A percentile compares a stretch with the other conserved stretches of the same genome.
Conservation (phyloP, 2,797 vertebrate genomes). For the Tapirus indicus region DNA sequence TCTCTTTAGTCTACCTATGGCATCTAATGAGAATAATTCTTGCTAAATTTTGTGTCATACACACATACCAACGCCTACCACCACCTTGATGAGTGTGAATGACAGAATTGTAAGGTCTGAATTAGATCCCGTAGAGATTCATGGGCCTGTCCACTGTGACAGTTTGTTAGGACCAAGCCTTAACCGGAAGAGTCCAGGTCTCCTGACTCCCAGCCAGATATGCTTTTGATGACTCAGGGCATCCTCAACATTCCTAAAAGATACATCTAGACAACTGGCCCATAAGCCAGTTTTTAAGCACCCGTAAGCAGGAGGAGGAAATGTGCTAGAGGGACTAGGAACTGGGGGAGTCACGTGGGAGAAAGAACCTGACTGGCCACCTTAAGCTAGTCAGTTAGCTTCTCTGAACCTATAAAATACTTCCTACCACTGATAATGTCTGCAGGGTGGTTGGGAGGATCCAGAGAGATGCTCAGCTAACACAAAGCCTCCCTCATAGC, state of each 20-base stretch:
- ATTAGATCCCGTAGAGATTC: not conserved
- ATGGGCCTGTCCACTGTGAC: not conserved
- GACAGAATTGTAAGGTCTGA: not conserved
- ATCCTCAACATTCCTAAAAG: constrained; percentile 23
- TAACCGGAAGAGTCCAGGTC: not conserved
- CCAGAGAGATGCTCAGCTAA: not conserved
- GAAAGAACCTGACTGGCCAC: not conserved
- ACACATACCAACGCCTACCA: not conserved
- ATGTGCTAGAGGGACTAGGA: not conserved
- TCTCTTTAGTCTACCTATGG: not conserved
- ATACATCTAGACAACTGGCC: not conserved
- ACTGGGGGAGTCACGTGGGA: not conserved
- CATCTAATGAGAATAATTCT: not conserved
- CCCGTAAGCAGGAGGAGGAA: not conserved
- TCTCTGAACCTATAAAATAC: not conserved
- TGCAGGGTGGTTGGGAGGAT: not conserved
- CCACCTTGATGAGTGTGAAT: not conserved
- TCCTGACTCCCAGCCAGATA: not conserved
- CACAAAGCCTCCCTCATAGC: not conserved
- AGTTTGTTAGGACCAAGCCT: not conserved
- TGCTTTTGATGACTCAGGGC: not conserved
- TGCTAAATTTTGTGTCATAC: not conserved
- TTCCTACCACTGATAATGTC: not conserved
- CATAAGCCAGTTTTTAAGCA: constrained; percentile 5
- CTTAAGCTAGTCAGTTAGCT: not conserved